Conservation (phyloP, 35 echinoderm and acorn worm genomes). For the Amphiura filiformis region DNA sequence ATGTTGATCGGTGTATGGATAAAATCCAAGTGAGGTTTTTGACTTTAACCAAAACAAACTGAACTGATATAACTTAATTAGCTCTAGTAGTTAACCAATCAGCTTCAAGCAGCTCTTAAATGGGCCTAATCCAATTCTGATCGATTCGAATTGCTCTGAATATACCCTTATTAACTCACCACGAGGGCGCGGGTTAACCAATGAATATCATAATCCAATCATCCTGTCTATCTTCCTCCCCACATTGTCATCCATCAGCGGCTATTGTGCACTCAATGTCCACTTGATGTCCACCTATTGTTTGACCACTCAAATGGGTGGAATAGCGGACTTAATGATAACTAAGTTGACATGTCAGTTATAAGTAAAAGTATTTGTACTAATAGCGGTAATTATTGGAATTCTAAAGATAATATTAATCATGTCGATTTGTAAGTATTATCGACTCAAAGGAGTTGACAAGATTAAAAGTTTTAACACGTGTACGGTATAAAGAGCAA, state of each 20-base stretch:
- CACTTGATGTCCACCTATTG: not conserved
- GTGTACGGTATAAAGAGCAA: too few species aligned
- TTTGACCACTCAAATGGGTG: too few species aligned
- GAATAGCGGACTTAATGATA: too few species aligned
- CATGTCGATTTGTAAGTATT: too few species aligned
- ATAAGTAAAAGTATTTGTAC: too few species aligned
- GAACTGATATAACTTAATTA: not conserved
- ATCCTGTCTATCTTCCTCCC: not conserved
- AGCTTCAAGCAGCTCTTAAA: too few species aligned
- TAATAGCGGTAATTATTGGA: too few species aligned
- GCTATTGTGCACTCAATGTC: not conserved
- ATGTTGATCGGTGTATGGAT: not conserved
- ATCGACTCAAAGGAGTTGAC: too few species aligned
- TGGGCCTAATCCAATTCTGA: not conserved
- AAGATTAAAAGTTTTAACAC: too few species aligned
- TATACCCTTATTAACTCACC: not conserved
- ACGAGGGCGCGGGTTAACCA: not conserved
- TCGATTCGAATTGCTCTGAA: not conserved
- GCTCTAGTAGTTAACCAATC: not conserved
- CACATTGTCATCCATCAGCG: not conserved
- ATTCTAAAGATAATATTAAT: too few species aligned
- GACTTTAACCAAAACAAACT: not conserved
- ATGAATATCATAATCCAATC: constrained; percentile 4
- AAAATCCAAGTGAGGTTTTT: not conserved
- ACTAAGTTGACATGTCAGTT: too few species aligned